phyloP scores from a whole-genome alignment of 2,113 vertebrate genomes.

The Puma concolor region DNA sequence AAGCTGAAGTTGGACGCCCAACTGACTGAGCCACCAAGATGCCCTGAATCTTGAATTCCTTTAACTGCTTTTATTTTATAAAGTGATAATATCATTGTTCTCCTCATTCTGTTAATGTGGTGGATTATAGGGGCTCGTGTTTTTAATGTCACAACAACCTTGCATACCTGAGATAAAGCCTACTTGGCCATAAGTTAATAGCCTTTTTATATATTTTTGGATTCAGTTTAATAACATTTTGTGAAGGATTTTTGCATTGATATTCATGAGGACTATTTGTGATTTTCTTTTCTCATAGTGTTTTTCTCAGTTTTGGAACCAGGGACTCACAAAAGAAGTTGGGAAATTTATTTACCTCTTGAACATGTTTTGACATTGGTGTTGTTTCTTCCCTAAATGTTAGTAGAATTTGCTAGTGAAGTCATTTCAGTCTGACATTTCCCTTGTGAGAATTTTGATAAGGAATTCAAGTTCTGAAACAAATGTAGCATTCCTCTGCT shows the following conservation, averaged over 20 bases:
- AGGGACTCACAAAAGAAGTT: not conserved
- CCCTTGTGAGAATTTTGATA: not conserved
- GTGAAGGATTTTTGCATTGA: not conserved
- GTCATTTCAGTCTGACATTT: not conserved
- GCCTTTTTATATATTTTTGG: not conserved
- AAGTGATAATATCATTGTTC: not conserved
- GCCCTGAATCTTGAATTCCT: not conserved
- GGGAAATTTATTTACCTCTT: not conserved
- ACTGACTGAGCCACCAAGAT: no score
- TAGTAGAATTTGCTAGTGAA: not conserved
- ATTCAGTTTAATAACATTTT: not conserved
- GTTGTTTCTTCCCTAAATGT: not conserved
- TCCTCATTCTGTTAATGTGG: not conserved
- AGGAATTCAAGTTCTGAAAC: not conserved
- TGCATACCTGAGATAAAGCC: not conserved
- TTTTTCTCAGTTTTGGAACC: not conserved
- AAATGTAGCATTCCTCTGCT: no score
- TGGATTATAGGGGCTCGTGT: not conserved
- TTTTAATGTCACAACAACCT: not conserved
- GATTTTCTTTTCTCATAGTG: not conserved
- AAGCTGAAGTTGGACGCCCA: no score
- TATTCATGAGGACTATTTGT: not conserved
- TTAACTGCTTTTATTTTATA: not conserved
- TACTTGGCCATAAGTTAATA: not conserved
- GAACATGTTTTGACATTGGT: not conserved